A percentile compares a stretch with the other conserved stretches of the same genome.
Conservation (phyloP, 2,888 invertebrate genomes). For the Euplagia quadripunctaria region DNA sequence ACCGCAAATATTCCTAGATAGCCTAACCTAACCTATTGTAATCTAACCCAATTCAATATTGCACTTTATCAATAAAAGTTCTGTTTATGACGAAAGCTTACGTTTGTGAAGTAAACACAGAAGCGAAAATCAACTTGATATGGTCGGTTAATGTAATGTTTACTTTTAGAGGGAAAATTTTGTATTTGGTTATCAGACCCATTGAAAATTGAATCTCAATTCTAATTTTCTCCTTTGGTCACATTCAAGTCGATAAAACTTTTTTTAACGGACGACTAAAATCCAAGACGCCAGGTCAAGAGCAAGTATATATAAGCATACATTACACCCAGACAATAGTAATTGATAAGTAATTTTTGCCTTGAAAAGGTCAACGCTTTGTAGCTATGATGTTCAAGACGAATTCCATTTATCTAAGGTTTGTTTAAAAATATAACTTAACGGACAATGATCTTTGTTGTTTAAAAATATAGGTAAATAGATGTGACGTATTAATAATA, state of each 20-base stretch:
- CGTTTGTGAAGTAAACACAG: not conserved
- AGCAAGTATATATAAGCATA: too few species aligned
- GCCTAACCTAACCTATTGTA: conserved; percentile 22
- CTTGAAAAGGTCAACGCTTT: conserved; percentile 6
- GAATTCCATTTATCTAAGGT: not conserved
- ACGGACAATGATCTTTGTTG: conserved; percentile 8
- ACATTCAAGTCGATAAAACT: not conserved
- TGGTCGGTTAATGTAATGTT: not conserved
- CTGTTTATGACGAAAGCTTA: conserved; percentile 9
- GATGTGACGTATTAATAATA: not conserved
- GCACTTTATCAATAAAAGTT: conserved; percentile 12
- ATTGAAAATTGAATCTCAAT: not conserved
- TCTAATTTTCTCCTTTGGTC: not conserved
- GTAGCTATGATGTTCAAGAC: not conserved
- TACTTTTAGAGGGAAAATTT: not conserved
- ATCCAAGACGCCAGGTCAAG: too few species aligned
- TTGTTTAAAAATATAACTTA: conserved; percentile 2
- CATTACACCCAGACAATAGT: too few species aligned
- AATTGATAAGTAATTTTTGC: conserved; percentile 1
- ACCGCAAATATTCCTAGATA: conserved; percentile 11
- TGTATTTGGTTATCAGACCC: too few species aligned
- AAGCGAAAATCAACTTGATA: not conserved
- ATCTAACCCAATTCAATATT: conserved; percentile 15
- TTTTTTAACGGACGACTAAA: too few species aligned
- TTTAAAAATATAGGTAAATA: not conserved